phyloP scores from a whole-genome alignment of 1,140 invertebrate species.

The Sweltsa coloradensis region DNA sequence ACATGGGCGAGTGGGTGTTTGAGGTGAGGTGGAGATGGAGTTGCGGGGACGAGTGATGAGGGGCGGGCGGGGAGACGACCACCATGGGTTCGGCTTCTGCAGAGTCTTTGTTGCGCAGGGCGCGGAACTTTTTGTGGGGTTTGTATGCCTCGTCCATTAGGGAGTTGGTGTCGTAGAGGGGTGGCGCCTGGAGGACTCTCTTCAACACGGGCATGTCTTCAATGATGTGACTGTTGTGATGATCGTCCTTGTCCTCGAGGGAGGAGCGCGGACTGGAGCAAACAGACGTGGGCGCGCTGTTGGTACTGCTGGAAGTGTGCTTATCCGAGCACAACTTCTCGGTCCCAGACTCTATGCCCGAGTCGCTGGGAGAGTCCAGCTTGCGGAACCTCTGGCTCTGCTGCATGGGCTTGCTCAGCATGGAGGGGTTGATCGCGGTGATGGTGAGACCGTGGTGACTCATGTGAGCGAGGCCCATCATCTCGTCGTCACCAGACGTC shows the following conservation, averaged over 20 bases:
- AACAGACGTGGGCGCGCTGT: constrained; percentile 57
- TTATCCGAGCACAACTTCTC: constrained; percentile 72
- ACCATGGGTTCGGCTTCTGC: constrained; percentile 55
- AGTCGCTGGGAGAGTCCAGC: constrained; percentile 80
- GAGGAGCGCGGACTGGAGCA: constrained; percentile 79
- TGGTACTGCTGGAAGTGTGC: constrained; percentile 44
- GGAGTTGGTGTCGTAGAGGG: constrained; percentile 74
- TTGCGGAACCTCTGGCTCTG: constrained; percentile 46
- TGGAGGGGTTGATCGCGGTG: constrained; percentile 43
- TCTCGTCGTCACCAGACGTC: constrained; percentile 62
- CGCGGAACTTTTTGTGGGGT: constrained; percentile 88
- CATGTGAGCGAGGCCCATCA: constrained; percentile 39
- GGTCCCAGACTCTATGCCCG: constrained; percentile 84
- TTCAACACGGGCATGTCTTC: constrained; percentile 91
- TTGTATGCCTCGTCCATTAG: constrained; percentile 91
- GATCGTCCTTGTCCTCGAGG: constrained; percentile 61
- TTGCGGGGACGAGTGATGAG: constrained; percentile 13
- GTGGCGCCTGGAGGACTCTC: constrained; percentile 80
- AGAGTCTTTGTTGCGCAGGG: constrained; percentile 60
- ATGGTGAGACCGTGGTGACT: constrained; percentile 51
- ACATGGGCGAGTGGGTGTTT: background rate
- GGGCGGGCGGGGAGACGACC: constrained; percentile 25
- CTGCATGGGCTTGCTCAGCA: constrained; percentile 22
- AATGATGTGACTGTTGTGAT: constrained; percentile 34
- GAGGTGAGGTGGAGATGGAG: constrained; percentile 5